Base-by-base conservation (phyloP, 2,888 invertebrate species). In the Mythimna loreyi region DNA sequence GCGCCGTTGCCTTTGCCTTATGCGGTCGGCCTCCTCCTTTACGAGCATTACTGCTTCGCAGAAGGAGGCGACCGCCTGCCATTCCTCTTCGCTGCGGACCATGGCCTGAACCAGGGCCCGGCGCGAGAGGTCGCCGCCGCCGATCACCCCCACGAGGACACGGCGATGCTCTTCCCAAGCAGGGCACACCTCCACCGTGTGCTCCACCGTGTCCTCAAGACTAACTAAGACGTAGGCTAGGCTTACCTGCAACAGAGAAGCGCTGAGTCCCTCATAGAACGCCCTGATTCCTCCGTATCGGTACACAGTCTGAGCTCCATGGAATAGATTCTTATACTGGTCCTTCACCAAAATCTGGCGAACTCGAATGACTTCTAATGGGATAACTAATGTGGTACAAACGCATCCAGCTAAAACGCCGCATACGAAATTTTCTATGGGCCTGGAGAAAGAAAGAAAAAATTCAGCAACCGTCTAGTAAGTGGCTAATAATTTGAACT, bases 291-390 rank as follows among this genome's bases (percentile, higher is more conserved):
- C 95, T 0, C 95, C 95, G 1, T 83, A 79, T 2, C 73, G 82
- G 80, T 94, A 96, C 1, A 96, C 94, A 1, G 81, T 85, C 23
- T 55, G 81, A 1, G 92, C 92, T 0, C 95, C 94, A 0, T 86
- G 88, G 0, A 90, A 3, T 0, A 94, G 2, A 0, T 93, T 93
- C 1, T 72, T 85, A 77, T 95, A 96, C 70, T 95, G 95, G 1
- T 90, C 85, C 65, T 90, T 89, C 16, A 90, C 88, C 0, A 95
- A n/a, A 85, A 95, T 94, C 78, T 96, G 95, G 0, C 95, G 86
- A 0, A 93, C 90, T 45, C 95, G 86, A 30, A 96, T 90, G 53
- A 96, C 95, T 68, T 96, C 95, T 13, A 96, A 61, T 0, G 95
- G 95, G 0, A 89, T 79, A 9, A 90, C 89, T 1, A 94, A 58